These are phyloP conservation scores for Elaphurus davidianus DNA, from an alignment of 2,113 vertebrate genomes.

Conservation along the genomic window DNA sequence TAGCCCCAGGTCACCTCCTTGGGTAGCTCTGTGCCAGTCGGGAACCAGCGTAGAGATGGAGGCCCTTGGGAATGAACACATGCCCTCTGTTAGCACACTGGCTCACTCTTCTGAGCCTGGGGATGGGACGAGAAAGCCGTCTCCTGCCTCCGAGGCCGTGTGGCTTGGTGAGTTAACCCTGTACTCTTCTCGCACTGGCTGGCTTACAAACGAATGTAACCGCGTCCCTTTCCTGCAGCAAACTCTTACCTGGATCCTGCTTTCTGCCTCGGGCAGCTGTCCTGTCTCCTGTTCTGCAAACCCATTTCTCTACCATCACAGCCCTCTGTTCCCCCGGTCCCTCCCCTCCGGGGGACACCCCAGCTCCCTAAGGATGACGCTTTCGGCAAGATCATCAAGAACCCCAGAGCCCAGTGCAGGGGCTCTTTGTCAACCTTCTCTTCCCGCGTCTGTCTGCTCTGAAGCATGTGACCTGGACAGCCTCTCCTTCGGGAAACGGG, in stretches of 20 bases:
- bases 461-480: not conserved
- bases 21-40: not conserved
- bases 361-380: fast-evolving
- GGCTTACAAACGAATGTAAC: not conserved
- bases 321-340: not conserved
- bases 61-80: not conserved
- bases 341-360: not conserved
- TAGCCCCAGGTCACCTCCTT: not conserved
- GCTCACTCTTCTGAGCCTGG: not conserved
- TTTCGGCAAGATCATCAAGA: not conserved
- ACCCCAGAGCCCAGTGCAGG: not conserved
- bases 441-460: not conserved
- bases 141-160: not conserved
- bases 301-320: not conserved
- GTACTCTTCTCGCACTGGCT: not conserved
- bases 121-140: not conserved
- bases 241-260: not conserved
- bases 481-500: not conserved
- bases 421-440: not conserved
- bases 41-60: not conserved
- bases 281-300: not conserved
- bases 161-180: not conserved
- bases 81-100: not conserved
- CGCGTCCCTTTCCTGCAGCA: not conserved
- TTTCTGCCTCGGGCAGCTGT: not conserved